A percentile compares a stretch with the other conserved stretches of the same genome.
Evolutionary conservation across 2,113 vertebrate species (phyloP).

Genomic region (Emydura subglobosa): DNA sequence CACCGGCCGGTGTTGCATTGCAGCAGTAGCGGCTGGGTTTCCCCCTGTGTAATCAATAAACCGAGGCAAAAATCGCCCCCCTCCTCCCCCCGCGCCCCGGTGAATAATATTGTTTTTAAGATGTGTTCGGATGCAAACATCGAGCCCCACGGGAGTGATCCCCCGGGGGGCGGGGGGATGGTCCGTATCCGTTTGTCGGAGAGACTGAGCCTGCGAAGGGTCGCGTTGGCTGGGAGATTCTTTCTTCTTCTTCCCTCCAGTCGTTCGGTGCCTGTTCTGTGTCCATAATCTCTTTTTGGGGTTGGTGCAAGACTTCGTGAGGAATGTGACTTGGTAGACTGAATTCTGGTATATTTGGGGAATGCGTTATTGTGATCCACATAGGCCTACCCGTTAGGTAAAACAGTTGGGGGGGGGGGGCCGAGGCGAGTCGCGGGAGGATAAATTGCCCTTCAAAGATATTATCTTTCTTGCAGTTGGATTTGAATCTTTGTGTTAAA

Average conservation of each 20-base stretch:
- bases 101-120: not conserved
- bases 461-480: slow-evolving; percentile 54
- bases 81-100: not conserved
- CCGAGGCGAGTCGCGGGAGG: not conserved
- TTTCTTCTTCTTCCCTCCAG: not conserved
- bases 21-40: slow-evolving; percentile 71
- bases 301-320: slow-evolving; percentile 72
- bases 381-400: slow-evolving; percentile 54
- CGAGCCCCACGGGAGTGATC: not conserved
- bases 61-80: slow-evolving; percentile 7
- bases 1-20: slow-evolving; percentile 78
- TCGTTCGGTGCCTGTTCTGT: slow-evolving; percentile 42
- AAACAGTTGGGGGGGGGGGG: slow-evolving; percentile 35
- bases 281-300: slow-evolving; percentile 52
- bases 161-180: not conserved
- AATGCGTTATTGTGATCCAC: slow-evolving; percentile 53
- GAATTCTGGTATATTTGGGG: slow-evolving; percentile 39
- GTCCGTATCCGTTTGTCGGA: slow-evolving; percentile 3
- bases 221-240: slow-evolving; percentile 63
- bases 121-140: not conserved
- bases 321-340: slow-evolving; percentile 56
- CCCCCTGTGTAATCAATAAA: slow-evolving; percentile 69
- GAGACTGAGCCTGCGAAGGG: slow-evolving; percentile 40
- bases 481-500: slow-evolving; percentile 77
- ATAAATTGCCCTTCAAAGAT: slow-evolving; percentile 16